Percentiles rank a stretch among this genome's conserved stretches.
Evolutionary conservation across 2,113 vertebrate genomes (phyloP).

Genomic region (Pimephales promelas): DNA sequence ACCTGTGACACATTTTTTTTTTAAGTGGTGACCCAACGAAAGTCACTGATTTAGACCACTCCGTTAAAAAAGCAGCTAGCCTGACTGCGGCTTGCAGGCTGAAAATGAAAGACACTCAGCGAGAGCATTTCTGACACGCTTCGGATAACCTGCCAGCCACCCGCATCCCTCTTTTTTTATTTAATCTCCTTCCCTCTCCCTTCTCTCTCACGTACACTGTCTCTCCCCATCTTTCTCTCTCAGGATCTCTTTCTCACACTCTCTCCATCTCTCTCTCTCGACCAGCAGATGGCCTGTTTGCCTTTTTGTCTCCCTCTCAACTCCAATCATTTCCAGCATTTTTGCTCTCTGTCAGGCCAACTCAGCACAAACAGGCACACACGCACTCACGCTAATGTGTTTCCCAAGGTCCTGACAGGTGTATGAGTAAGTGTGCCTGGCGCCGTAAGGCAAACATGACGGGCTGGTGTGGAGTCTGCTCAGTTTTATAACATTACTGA

Average conservation of each 20-base stretch:
- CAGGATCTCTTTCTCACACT: background rate
- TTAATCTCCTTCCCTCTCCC: conserved; percentile 17
- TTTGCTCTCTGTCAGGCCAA: conserved; percentile 35
- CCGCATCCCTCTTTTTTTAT: conserved; percentile 30
- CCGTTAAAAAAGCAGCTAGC: background rate
- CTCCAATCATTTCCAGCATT: conserved; percentile 35
- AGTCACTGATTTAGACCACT: background rate
- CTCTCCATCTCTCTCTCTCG: conserved; percentile 3
- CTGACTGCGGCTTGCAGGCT: conserved; percentile 7
- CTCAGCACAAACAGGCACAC: conserved; percentile 18
- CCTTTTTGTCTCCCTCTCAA: conserved; percentile 1
- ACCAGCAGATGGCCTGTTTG: conserved; percentile 39
- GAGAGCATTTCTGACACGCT: conserved; percentile 39
- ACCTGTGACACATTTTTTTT: conserved; percentile 5
- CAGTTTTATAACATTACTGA: conserved; percentile 26
- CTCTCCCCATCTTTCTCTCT: conserved; percentile 12
- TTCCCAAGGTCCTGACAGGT: conserved; percentile 44
- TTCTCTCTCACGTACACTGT: conserved; percentile 10
- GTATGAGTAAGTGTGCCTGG: conserved; percentile 50
- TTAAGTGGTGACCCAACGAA: background rate
- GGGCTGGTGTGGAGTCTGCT: background rate
- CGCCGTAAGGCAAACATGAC: conserved; percentile 28
- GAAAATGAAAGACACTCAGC: conserved; percentile 26
- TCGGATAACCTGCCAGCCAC: conserved; percentile 29
- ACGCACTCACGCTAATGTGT: conserved; percentile 28